Base-by-base conservation (phyloP, 2,888 invertebrate species). In the Xylota sylvarum region DNA sequence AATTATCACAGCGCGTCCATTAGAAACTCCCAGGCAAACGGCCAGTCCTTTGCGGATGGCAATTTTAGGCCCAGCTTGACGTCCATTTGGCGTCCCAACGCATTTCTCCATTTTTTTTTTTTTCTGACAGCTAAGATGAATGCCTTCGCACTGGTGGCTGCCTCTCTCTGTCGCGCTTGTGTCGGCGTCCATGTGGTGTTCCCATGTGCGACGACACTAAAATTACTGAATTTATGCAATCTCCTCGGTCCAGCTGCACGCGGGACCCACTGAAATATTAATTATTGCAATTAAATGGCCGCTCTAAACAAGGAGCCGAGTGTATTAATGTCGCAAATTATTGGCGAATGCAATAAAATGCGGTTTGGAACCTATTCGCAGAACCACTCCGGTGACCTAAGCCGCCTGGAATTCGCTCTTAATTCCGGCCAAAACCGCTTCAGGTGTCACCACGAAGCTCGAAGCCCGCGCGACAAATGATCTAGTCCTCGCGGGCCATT, bases 61-160 rank as follows among this genome's bases (percentile, higher is more conserved):
- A 86, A 86, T 86, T 86, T 78, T 69, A 77, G 50, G 55, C 86
- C 10, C 86, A 86, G 82, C 86, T 78, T 86, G 86, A 86, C 86
- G 82, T 86, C 86, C 58, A 77, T 81, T 77, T 86, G 85, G 81
- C 85, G 81, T 86, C 86, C 60, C 65, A 52, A 65, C 35, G 81
- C 58, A 65, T 85, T 76, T 85, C 50, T 55, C 43, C 46, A 27
- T 55, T 40, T 67, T 76, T 56, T 40, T 56, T 14, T 50, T 52
- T 62, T 64, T 76, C 58, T 76, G 86, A 86, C 86, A 82, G 82
- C 69, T 43, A 69, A 82, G 86, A 86, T 86, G 86, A 82, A 86
- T 86, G 86, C 86, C 62, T 86, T 82, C 62, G 81, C 86, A 82
- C 82, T 69, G 76, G 17, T n/a, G 43, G 17, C 52, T 37, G 27